These are phyloP conservation scores for Nannoperca australis DNA, from an alignment of 2,797 vertebrate genomes.

Conservation along the genomic window DNA sequence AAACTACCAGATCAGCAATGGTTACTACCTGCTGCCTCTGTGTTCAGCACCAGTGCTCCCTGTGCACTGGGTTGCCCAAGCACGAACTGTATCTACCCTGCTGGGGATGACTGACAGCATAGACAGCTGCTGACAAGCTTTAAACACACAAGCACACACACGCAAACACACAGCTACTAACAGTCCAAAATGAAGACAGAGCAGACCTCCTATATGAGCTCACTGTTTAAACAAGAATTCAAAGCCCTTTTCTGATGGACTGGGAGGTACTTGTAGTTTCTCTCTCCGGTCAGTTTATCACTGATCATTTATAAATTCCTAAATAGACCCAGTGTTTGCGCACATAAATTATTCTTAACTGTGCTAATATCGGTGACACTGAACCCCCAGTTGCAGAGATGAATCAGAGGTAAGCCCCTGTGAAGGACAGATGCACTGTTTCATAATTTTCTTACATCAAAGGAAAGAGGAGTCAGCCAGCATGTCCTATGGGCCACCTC, in stretches of 20 bases:
- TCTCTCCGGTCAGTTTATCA: slow-evolving; percentile 7
- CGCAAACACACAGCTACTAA: slow-evolving; percentile 43
- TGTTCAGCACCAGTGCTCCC: slow-evolving; percentile 40
- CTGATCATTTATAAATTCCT: slow-evolving; percentile 16
- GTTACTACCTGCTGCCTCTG: slow-evolving; percentile 34
- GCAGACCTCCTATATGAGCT: slow-evolving; percentile 38
- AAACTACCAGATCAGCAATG: slow-evolving; percentile 14
- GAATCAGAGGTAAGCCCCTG: slow-evolving; percentile 25
- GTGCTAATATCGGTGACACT: slow-evolving; percentile 20
- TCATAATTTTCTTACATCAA: slow-evolving; percentile 35
- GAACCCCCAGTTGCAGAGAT: slow-evolving; percentile 23
- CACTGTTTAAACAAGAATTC: slow-evolving; percentile 18
- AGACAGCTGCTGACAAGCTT: slow-evolving; percentile 70
- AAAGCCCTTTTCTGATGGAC: slow-evolving; percentile 12
- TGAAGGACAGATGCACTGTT: slow-evolving; percentile 40
- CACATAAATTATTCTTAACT: slow-evolving; percentile 34
- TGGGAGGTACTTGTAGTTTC: slow-evolving; percentile 4
- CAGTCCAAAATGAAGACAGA: slow-evolving; percentile 46
- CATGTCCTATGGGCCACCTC: slow-evolving; percentile 1
- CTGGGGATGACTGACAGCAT: slow-evolving; percentile 68
- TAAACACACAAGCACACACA: slow-evolving; percentile 49
- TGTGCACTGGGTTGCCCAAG: slow-evolving; percentile 39
- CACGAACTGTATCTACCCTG: slow-evolving; percentile 51
- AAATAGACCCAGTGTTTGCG: slow-evolving; percentile 14
- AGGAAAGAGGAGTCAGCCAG: slow-evolving; percentile 26